Conservation (phyloP, 2,888 invertebrate species). For the Caradrina kadenii region DNA sequence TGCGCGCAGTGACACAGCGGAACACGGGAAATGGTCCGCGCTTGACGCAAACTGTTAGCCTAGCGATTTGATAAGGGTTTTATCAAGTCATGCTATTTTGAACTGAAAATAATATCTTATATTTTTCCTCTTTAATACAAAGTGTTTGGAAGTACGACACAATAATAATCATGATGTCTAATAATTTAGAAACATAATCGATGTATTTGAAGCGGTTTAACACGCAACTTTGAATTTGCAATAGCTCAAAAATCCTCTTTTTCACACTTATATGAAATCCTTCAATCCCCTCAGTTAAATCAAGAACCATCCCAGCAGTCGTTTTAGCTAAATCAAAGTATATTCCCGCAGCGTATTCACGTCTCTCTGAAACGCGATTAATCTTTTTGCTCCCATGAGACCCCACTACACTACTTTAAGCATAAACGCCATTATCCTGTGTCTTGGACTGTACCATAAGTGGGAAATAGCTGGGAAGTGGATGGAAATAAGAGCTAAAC, state of each 20-base stretch:
- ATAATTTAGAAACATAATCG: not conserved
- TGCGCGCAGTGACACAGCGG: constrained; percentile 67
- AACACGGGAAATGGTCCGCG: constrained; percentile 68
- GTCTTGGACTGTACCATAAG: constrained; percentile 69
- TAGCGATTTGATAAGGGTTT: constrained; percentile 38
- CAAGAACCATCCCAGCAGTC: not conserved
- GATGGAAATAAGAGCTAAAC: constrained; percentile 87
- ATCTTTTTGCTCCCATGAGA: constrained; percentile 21
- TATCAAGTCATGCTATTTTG: not conserved
- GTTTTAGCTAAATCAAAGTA: constrained; percentile 31
- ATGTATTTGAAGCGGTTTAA: not conserved
- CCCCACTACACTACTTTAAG: constrained; percentile 24
- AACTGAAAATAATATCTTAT: not conserved
- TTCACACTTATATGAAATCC: not conserved
- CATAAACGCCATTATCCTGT: constrained; percentile 39
- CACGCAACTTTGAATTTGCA: not conserved
- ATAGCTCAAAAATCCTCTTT: not conserved
- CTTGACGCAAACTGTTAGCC: constrained; percentile 49
- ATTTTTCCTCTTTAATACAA: not conserved
- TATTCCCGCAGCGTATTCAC: constrained; percentile 5
- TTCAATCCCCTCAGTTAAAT: not conserved
- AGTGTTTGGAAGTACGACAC: not conserved
- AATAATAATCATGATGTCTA: not conserved
- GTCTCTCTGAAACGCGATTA: constrained; percentile 8
- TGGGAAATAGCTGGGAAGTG: constrained; percentile 86